Conservation (phyloP, 2,113 vertebrate species). For the Nanger granti region DNA sequence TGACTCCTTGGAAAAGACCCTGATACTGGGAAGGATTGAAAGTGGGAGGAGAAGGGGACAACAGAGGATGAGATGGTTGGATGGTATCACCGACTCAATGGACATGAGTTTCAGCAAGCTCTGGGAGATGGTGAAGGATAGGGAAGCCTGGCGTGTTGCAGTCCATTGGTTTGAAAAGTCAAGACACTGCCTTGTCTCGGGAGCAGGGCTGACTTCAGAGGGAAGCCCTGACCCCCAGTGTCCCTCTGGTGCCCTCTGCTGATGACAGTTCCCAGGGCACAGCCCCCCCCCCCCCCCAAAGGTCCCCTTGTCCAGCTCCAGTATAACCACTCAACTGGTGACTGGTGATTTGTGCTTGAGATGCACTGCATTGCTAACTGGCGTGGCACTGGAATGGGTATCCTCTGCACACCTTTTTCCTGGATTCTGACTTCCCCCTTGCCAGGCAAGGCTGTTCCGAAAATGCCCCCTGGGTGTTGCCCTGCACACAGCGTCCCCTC, state of each 20-base stretch:
- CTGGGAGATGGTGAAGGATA: not conserved
- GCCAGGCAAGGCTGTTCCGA: not conserved
- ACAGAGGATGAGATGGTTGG: not conserved
- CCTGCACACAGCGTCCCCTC: not conserved
- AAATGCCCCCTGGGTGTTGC: not conserved
- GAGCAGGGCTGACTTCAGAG: not conserved
- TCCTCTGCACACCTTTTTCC: not conserved
- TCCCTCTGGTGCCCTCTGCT: not conserved
- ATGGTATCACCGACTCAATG: not conserved
- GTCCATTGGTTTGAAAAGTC: not conserved
- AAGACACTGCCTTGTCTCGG: rapidly evolving
- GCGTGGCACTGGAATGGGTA: rapidly evolving
- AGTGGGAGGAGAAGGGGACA: not conserved
- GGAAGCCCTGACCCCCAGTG: not conserved
- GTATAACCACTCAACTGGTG: rapidly evolving
- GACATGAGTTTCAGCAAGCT: not conserved
- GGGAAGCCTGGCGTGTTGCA: not conserved
- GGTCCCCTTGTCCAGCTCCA: rapidly evolving
- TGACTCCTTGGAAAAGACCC: not conserved
- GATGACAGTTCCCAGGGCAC: rapidly evolving
- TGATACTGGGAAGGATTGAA: not conserved
- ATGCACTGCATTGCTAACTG: rapidly evolving
- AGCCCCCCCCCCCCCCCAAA: rapidly evolving
- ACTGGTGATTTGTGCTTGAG: not conserved
- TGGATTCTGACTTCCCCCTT: not conserved